Percentiles rank a stretch among this genome's conserved stretches.
These are phyloP conservation scores for Cochlearius cochlearius DNA, from an alignment of 2,113 vertebrate genomes.

Conservation along the genomic window DNA sequence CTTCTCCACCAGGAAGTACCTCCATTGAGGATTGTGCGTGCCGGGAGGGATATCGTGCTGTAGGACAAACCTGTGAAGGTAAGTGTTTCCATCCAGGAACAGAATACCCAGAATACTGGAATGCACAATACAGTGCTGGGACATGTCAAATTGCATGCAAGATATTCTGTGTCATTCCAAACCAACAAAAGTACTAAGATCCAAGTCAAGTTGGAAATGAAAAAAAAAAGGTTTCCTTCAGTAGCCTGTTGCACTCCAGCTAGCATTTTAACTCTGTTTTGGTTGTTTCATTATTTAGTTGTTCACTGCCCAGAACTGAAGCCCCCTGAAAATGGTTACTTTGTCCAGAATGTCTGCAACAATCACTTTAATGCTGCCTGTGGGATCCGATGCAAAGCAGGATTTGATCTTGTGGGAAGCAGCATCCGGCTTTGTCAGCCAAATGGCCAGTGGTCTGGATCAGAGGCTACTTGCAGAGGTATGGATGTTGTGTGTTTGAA, in stretches of 20 bases:
- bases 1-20: conserved; percentile 90
- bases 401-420: conserved; percentile 90
- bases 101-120: neutral
- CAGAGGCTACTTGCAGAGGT: conserved; percentile 87
- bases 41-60: conserved; percentile 80
- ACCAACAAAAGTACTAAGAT: neutral
- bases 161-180: neutral
- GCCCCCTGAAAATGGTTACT: conserved; percentile 91
- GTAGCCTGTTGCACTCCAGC: neutral
- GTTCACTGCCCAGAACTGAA: conserved; percentile 85
- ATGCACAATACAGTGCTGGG: neutral
- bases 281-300: conserved; percentile 72
- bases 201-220: neutral
- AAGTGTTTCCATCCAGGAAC: neutral
- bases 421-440: conserved; percentile 90
- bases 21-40: conserved; percentile 85
- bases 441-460: conserved; percentile 88
- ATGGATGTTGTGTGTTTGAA: conserved; percentile 2
- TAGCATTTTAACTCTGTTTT: neutral
- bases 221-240: neutral
- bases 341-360: conserved; percentile 92
- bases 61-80: conserved; percentile 87
- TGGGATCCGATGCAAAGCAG: conserved; percentile 87
- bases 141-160: neutral
- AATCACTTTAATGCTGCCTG: conserved; percentile 94